Evolutionary conservation across 2,888 invertebrate species (phyloP), one percentile per base, ranked within the genome.

Genomic region (Amiota communis): DNA sequence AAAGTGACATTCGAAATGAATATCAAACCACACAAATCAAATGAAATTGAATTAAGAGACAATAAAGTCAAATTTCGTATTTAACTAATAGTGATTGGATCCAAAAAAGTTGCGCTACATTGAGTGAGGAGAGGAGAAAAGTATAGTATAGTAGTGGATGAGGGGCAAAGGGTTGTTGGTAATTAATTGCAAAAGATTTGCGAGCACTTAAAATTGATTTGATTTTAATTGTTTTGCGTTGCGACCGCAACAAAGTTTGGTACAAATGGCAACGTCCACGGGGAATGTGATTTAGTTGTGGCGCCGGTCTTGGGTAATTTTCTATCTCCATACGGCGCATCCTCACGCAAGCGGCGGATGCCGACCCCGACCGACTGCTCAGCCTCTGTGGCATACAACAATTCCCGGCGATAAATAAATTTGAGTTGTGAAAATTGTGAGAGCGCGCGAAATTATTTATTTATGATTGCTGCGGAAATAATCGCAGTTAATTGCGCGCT

Each of bases 401-500:
- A 47, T 61, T 36, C 63, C n/a, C 70, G 72, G 76, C 81, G 74
- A 84, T 81, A 84, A 51, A 86, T 86, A 83, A 84, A 83, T 83
- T 78, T 85, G 82, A 86, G 85, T 83, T 84, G 84, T 80, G 84
- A 78, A 84, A 84, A 81, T 81, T 81, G 86, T 78, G 72, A 72
- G 82, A 80, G 82, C 80, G 87, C 82, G 86, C 80, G 78, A 81
- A 84, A 87, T 87, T 86, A 86, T 86, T 86, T 87, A 85, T 87
- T 87, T 87, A 87, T 85, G 86, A 86, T 84, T 86, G 80, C 80
- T 77, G 82, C 80, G 82, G 82, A 83, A 82, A 86, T 86, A 87
- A 87, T 85, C 81, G 87, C 85, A 85, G 81, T 86, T 86, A 87
- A 86, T 87, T 87, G 87, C 87, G 86, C 81, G 81, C 79, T 79